Evolutionary conservation across 2,797 vertebrate genomes (phyloP).

Genomic region (Cacajao melanocephalus): DNA sequence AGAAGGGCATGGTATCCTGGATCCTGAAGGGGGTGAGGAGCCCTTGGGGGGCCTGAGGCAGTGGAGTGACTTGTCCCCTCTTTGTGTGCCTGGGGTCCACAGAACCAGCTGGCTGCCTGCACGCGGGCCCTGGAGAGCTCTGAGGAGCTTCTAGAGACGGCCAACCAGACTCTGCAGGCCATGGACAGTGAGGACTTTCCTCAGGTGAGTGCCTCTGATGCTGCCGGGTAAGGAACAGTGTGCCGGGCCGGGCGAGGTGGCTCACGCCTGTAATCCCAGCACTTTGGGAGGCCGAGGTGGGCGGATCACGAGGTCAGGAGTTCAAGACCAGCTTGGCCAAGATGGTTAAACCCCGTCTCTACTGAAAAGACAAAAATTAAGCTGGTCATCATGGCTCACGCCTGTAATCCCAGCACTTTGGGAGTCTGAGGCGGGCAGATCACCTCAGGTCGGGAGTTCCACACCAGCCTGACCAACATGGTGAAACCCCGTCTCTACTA

Average conservation of each 20-base stretch:
- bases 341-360: no score
- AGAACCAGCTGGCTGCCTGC: slow-evolving; percentile 94
- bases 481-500: no score
- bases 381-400: accelerated
- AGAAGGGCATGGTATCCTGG: not conserved
- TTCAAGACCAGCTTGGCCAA: no score
- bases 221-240: accelerated
- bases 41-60: not conserved
- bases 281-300: no score
- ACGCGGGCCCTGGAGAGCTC: slow-evolving; percentile 96
- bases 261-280: no score
- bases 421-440: no score
- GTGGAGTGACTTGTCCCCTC: not conserved
- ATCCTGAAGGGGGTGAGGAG: not conserved
- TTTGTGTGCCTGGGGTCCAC: not conserved
- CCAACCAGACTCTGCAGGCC: slow-evolving; percentile 94
- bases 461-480: no score
- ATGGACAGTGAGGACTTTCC: slow-evolving; percentile 88
- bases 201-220: slow-evolving; percentile 82
- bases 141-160: slow-evolving; percentile 94
- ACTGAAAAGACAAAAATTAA: no score
- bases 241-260: not conserved
- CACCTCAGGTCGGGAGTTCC: no score
- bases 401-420: no score
- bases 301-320: no score